Evolutionary conservation across 2,888 invertebrate genomes (phyloP), one percentile per base, ranked within the genome.

Genomic region (Galerucella calmariensis): DNA sequence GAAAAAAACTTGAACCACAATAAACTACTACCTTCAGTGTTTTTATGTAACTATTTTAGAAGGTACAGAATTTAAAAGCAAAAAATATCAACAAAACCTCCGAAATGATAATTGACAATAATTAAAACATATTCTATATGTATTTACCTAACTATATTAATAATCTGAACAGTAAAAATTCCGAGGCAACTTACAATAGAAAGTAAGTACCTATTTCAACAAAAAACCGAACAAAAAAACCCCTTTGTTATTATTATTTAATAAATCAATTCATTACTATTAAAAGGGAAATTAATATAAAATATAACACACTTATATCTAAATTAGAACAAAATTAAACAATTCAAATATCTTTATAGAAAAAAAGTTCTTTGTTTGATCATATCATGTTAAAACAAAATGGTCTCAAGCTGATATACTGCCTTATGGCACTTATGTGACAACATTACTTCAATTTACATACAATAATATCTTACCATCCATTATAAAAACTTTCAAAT

Each of bases 401-500:
- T 56, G 56, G 56, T 16, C 20, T 56, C 56, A n/a, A 56, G 20
- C 16, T 56, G 12, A 12, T 56, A 35, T 35, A 35, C 2, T 8
- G 20, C 16, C 4, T 48, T 48, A 14, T 48, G 48, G 51, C 51
- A 20, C 56, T 20, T 56, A 20, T 20, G 20, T 20, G 12, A 61
- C 1, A 62, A 62, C 41, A 14, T n/a, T 14, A 62, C 41, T 41
- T 35, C 12, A 20, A 41, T 41, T 41, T 16, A 65, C 9, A 16
- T 2, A 63, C 8, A 20, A 46, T 41, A n/a, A 11, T 46, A 16
- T 16, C 63, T 65, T 65, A 65, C 63, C 63, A 65, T 65, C 63
- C 63, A 65, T 65, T 46, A 44, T 46, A 27, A 65, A 46, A 65
- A 46, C 8, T 46, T 16, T 20, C 10, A 46, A 65, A 16, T 46